A percentile compares a stretch with the other conserved stretches of the same genome.
Conservation (phyloP, 2,888 invertebrate species). For the Ophraella communa region DNA sequence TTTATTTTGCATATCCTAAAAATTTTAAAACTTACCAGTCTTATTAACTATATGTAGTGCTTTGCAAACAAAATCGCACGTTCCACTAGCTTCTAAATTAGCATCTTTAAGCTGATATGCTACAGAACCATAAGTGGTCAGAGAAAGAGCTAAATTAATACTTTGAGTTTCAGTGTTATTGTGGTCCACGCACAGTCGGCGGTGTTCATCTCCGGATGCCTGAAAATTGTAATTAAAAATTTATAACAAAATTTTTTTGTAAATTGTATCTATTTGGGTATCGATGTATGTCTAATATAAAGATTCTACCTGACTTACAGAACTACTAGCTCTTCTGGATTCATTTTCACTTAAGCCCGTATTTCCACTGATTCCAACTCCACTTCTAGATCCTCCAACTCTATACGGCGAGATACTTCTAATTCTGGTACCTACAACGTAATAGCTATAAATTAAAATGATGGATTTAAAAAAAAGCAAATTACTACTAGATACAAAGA, state of each 20-base stretch:
- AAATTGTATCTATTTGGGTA: too few relatives aligned
- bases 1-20: too few relatives aligned
- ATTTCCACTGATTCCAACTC: slow-evolving; percentile 60
- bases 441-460: background rate
- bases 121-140: slow-evolving; percentile 77
- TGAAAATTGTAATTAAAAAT: too few relatives aligned
- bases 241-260: too few relatives aligned
- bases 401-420: slow-evolving; percentile 72
- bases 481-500: too few relatives aligned
- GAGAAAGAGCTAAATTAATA: slow-evolving; percentile 58
- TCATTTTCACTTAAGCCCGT: slow-evolving; percentile 64
- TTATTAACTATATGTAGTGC: slow-evolving; percentile 76
- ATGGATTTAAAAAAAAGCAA: too few relatives aligned
- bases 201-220: slow-evolving; percentile 78
- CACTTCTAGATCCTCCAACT: slow-evolving; percentile 59
- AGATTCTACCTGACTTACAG: slow-evolving; percentile 71
- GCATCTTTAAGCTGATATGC: slow-evolving; percentile 82
- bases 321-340: slow-evolving; percentile 74
- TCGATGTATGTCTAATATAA: too few relatives aligned
- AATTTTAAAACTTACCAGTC: slow-evolving; percentile 64
- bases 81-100: slow-evolving; percentile 76
- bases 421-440: slow-evolving; percentile 49
- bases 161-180: slow-evolving; percentile 62
- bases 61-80: slow-evolving; percentile 75
- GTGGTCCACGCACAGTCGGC: slow-evolving; percentile 71